Base-by-base conservation (phyloP, 2,888 invertebrate species). In the Merodon equestris region DNA sequence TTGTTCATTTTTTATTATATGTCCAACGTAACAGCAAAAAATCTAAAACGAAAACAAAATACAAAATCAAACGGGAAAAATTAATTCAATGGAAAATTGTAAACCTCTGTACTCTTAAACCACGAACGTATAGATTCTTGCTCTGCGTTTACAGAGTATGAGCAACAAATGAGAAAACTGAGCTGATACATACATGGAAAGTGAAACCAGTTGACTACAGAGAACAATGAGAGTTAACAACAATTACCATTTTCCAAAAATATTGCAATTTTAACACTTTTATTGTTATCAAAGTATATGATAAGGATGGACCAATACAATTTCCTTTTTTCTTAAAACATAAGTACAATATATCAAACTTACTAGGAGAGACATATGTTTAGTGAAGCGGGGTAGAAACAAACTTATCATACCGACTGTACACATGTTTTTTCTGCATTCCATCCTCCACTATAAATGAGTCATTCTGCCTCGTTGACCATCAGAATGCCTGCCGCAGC, bases 51-150 rank as follows among this genome's bases (percentile, higher is more conserved):
- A 72, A 61, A 51, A 38, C 56, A 44, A 67, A 71, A 76, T 56
- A 76, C 60, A 72, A 77, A 63, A 67, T 42, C 73, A 73, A 67
- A 72, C 58, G 48, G 27, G 73, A 77, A 73, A 77, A 73, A 77
- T 68, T 73, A 77, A 77, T 77, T 73, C 73, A 77, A 77, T 77
- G 77, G 77, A 73, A 77, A 77, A 77, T 77, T 77, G 72, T 73
- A 77, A 67, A 72, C 67, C 77, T n/a, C n/a, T 77, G 61, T 61
- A 68, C 57, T 77, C 38, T 63, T 40, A 34, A 72, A 61, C 67
- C 57, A 54, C 54, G 44, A 66, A 53, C 61, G 34, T 42, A 45
- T 17, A 67, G 57, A 72, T 61, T 68, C 53, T 66, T 63, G 72
- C 56, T 50, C 45, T 57, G 44, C 54, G 64, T 60, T 61, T 19